These are phyloP conservation scores for human (Homo sapiens) DNA, from an alignment of 2,113 vertebrate genomes.

Conservation along the genomic window GRCh38 chr3:120211001-120211500, in stretches of 20 bases:
- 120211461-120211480: not conserved
- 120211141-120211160: constrained; percentile 44
- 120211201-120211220: not conserved
- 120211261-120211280: constrained; percentile 5
- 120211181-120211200: not conserved
- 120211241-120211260: constrained; percentile 32
- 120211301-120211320: not conserved
- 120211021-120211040: not conserved
- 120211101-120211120: constrained; percentile 52
- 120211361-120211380: not conserved
- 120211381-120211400: constrained; percentile 53
- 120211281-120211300: constrained; percentile 28
- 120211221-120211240: constrained; percentile 26
- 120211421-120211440: not conserved
- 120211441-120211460: not conserved
- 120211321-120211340: constrained; percentile 12
- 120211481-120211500: not conserved
- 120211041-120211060: not conserved
- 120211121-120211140: constrained; percentile 31
- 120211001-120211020: not conserved
- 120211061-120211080: not conserved
- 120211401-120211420: not conserved
- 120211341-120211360: constrained; percentile 37
- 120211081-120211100: not conserved
- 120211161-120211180: constrained; percentile 34